These are phyloP conservation scores for Gnathonemus echidnorhynchus DNA, from an alignment of 2,113 vertebrate species.

Conservation along the genomic window DNA sequence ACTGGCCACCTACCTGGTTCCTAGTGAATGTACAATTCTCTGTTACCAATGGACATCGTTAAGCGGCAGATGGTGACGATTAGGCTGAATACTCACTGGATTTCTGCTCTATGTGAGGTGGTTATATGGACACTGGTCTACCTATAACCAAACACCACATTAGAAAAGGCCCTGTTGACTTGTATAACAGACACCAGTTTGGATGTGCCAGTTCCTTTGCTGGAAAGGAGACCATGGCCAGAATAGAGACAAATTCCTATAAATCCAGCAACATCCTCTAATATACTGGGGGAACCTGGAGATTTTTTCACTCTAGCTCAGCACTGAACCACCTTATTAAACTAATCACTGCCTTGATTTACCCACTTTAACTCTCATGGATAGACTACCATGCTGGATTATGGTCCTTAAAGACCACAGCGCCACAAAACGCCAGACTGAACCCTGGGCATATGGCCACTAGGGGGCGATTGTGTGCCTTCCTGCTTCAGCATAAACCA, in stretches of 20 bases:
- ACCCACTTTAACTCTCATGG: background rate
- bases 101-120: background rate
- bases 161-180: background rate
- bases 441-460: background rate
- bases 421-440: background rate
- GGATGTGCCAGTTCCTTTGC: background rate
- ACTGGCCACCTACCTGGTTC: background rate
- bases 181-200: background rate
- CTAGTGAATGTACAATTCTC: background rate
- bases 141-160: background rate
- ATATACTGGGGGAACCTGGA: background rate
- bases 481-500: background rate
- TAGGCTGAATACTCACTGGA: background rate
- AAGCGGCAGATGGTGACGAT: background rate
- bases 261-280: background rate
- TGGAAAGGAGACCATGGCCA: background rate
- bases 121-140: background rate
- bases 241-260: background rate
- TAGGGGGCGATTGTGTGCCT: background rate
- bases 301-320: background rate
- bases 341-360: background rate
- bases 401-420: background rate
- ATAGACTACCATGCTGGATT: background rate
- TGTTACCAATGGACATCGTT: background rate
- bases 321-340: background rate